Evolutionary conservation across 2,888 invertebrate species (phyloP).

Genomic region (Eucera pruinosa): DNA sequence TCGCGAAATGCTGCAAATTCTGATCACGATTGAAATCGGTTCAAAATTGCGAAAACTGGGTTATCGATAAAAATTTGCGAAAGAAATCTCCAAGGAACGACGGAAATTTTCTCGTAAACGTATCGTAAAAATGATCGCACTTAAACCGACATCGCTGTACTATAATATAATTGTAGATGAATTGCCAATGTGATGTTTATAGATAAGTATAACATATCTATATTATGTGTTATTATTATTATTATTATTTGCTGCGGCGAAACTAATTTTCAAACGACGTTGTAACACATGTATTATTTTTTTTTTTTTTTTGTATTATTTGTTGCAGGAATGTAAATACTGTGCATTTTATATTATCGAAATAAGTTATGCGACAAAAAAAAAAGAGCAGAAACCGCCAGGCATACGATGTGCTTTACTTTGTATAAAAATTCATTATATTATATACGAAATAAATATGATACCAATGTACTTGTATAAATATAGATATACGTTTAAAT

Average conservation of each 20-base stretch:
- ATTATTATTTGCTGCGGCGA: constrained; percentile 48
- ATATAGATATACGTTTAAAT: constrained; percentile 12
- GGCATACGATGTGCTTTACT: constrained; percentile 66
- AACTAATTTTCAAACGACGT: constrained; percentile 26
- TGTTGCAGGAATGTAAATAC: constrained; percentile 69
- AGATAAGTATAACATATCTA: constrained; percentile 70
- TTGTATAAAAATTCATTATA: constrained; percentile 63
- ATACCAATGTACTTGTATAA: constrained; percentile 47
- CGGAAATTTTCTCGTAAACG: too few relatives aligned
- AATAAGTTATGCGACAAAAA: too few relatives aligned
- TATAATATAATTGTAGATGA: constrained; percentile 69
- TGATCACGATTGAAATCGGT: too few relatives aligned
- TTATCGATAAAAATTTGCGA: too few relatives aligned
- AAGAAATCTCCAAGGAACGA: too few relatives aligned
- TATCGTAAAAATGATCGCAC: too few relatives aligned
- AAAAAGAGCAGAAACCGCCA: too few relatives aligned
- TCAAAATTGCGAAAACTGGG: too few relatives aligned
- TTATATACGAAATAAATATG: constrained; percentile 68
- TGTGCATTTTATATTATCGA: constrained; percentile 70
- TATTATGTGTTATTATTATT: constrained; percentile 64
- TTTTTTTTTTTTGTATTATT: constrained; percentile 58
- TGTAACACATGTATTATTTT: constrained; percentile 54
- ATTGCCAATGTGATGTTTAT: constrained; percentile 82
- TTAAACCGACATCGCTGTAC: constrained; percentile 67
- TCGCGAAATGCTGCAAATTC: too few relatives aligned